Evolutionary conservation across 2,888 invertebrate species (phyloP).

Genomic region (Heliconius hortense): DNA sequence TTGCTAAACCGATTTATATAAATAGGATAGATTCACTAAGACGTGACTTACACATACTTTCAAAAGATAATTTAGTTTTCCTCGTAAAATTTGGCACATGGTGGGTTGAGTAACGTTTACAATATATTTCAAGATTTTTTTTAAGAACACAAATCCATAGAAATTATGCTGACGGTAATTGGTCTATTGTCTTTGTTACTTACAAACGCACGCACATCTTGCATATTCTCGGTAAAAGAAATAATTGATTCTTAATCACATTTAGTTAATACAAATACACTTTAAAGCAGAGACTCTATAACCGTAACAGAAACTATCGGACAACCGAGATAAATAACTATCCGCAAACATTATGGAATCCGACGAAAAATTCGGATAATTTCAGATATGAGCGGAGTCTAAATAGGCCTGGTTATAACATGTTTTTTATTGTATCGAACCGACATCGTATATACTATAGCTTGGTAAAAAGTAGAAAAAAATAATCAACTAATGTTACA

Average conservation of each 20-base stretch:
- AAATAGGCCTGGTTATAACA: no score
- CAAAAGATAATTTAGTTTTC: conserved; percentile 15
- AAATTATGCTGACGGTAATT: not conserved
- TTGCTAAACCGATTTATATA: conserved; percentile 21
- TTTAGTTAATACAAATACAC: not conserved
- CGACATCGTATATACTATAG: no score
- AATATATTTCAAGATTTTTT: not conserved
- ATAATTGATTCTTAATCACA: not conserved
- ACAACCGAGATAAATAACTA: no score
- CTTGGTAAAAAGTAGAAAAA: no score
- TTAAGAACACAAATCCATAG: not conserved
- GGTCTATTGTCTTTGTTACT: not conserved
- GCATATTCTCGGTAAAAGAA: not conserved
- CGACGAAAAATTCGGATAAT: not conserved
- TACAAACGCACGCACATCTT: not conserved
- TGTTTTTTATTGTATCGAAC: no score
- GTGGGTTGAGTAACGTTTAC: not conserved
- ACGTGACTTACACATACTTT: conserved; percentile 23
- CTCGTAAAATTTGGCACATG: conserved; percentile 11
- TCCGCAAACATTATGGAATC: not conserved
- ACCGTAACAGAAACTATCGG: no score
- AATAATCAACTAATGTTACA: no score
- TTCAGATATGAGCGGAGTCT: not conserved
- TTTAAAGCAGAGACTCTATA: no score
- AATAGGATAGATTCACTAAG: conserved; percentile 18